phyloP scores from a whole-genome alignment of 2,113 vertebrate genomes.

The Vireo altiloquus region DNA sequence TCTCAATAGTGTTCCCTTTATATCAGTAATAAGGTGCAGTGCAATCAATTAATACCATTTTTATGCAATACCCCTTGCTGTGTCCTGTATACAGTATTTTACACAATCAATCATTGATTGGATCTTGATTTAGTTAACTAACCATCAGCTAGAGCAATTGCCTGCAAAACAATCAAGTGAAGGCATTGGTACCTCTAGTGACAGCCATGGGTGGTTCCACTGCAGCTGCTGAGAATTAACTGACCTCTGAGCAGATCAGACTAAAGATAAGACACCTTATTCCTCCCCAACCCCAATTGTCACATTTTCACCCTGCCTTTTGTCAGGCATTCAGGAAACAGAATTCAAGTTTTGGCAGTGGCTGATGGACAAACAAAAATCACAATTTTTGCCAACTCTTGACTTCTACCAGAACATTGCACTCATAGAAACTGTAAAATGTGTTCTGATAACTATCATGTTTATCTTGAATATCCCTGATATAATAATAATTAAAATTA shows the following conservation, averaged over 20 bases:
- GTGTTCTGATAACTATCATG: not conserved
- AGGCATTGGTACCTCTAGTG: fast-evolving
- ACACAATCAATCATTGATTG: not conserved
- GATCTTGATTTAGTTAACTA: not conserved
- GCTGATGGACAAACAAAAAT: not conserved
- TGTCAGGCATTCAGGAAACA: not conserved
- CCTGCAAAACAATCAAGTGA: fast-evolving
- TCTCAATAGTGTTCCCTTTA: not conserved
- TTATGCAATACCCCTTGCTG: not conserved
- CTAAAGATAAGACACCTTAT: too few relatives aligned
- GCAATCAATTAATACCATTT: not conserved
- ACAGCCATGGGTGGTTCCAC: not conserved
- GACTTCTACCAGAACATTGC: not conserved
- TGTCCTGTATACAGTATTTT: not conserved
- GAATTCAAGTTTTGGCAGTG: not conserved
- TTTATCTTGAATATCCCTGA: not conserved
- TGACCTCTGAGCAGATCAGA: not conserved
- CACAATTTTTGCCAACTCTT: not conserved
- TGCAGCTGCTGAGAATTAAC: not conserved
- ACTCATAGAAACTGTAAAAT: not conserved
- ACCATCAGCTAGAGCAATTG: not conserved
- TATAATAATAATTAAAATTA: not conserved
- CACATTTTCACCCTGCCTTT: not conserved
- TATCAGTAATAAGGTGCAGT: not conserved
- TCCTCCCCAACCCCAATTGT: not conserved